Percentiles rank a stretch among this genome's conserved stretches.
phyloP scores from a whole-genome alignment of 2,888 invertebrate species.

The Hydrotaea cyrtoneurina region DNA sequence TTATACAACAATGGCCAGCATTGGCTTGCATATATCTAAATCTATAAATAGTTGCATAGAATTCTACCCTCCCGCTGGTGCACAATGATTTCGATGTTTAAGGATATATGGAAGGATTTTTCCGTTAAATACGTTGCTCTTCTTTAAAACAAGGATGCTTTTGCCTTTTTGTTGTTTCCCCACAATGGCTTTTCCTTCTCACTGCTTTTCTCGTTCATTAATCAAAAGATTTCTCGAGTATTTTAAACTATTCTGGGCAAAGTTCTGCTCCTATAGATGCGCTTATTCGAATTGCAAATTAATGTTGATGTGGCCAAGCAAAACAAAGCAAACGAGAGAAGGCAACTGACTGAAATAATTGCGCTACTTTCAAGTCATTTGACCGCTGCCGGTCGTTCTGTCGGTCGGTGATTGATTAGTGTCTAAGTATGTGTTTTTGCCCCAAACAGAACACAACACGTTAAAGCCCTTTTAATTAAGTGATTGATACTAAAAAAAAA shows the following conservation, averaged over 20 bases:
- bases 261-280: neutral
- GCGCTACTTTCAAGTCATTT: slow-evolving; percentile 9
- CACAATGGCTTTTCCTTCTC: neutral
- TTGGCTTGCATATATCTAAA: neutral
- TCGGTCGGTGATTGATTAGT: slow-evolving; percentile 22
- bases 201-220: slow-evolving; percentile 58
- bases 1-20: neutral
- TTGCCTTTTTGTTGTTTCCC: slow-evolving; percentile 3
- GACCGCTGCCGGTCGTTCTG: neutral
- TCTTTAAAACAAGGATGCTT: neutral
- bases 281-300: neutral
- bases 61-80: neutral
- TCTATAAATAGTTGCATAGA: neutral
- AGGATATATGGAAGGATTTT: neutral
- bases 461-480: neutral
- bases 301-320: neutral
- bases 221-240: slow-evolving; percentile 50
- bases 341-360: slow-evolving; percentile 17
- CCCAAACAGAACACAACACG: too few species aligned
- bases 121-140: neutral
- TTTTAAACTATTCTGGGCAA: slow-evolving; percentile 29
- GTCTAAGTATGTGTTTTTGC: neutral
- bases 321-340: neutral
- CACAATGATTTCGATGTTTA: neutral
- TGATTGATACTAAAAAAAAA: neutral